Conservation (phyloP, 1,140 invertebrate genomes). For the Hycleus phaleratus region DNA sequence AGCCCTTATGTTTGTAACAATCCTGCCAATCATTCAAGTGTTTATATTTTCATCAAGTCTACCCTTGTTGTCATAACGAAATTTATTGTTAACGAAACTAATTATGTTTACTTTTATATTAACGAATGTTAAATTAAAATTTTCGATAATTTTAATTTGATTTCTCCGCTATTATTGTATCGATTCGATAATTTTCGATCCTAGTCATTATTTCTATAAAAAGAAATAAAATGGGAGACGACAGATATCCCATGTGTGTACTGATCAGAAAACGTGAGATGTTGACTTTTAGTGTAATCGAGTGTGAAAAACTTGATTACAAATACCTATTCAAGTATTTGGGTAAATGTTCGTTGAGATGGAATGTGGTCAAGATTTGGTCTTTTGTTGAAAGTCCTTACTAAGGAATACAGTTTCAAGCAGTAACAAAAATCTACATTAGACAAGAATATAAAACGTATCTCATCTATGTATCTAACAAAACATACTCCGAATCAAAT, state of each 20-base stretch:
- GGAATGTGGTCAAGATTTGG: neutral
- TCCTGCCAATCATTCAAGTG: slow-evolving; percentile 2
- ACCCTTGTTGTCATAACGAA: slow-evolving; percentile 1
- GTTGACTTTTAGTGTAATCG: slow-evolving; percentile 10
- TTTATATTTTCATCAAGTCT: slow-evolving; percentile 7
- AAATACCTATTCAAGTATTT: slow-evolving; percentile 4
- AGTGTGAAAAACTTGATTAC: slow-evolving; percentile 13
- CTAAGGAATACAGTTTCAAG: too few relatives aligned
- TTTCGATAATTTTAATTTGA: too few relatives aligned
- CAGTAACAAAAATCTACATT: neutral
- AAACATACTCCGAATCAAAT: neutral
- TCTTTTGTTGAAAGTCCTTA: too few relatives aligned
- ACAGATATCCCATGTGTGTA: slow-evolving; percentile 5
- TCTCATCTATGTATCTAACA: neutral
- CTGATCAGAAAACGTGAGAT: slow-evolving; percentile 16
- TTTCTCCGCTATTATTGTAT: too few relatives aligned
- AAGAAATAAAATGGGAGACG: slow-evolving; percentile 6
- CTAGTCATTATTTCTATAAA: too few relatives aligned
- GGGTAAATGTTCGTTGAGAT: slow-evolving; percentile 7
- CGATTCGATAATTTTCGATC: too few relatives aligned
- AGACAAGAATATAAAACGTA: neutral
- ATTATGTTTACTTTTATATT: slow-evolving; percentile 8
- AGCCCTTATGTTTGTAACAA: slow-evolving; percentile 6
- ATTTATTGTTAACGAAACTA: slow-evolving; percentile 2
- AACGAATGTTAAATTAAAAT: too few relatives aligned